Base-by-base conservation (phyloP, 2,888 invertebrate genomes). In the Spisula solida region DNA sequence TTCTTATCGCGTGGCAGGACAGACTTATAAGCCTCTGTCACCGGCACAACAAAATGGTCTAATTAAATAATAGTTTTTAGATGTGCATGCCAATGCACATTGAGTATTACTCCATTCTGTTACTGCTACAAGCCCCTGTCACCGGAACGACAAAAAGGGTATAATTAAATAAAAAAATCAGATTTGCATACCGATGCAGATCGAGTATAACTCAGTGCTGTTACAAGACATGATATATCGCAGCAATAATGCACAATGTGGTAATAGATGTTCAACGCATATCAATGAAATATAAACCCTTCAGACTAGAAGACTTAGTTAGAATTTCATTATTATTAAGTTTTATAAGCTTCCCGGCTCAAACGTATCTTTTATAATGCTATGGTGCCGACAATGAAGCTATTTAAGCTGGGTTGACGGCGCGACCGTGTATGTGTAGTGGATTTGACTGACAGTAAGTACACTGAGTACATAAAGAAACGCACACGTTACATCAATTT, bases 261-360 rank as follows among this genome's bases (percentile, higher is more conserved):
- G 60, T n/a, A 66, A 66, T 66, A 66, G 10, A 66, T 66, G n/a
- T 10, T 5, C 25, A 66, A 6, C 25, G 25, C 60, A 66, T 66
- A 66, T 12, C 25, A 66, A 66, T n/a, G n/a, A 66, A 66, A 66
- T n/a, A 8, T 66, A 66, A 66, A 66, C n/a, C 60, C n/a, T n/a
- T 25, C 60, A 10, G 60, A 66, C 60, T 25, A 0, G 60, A 10
- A 25, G 60, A 66, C 60, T 66, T 66, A 66, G 60, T 66, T 25
- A 12, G 25, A 66, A 66, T n/a, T 66, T 66, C 60, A 66, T 66
- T 66, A 25, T 12, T 25, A 25, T 66, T 66, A 51, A 16, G 16
- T 51, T 51, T 12, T 51, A 51, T 51, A 51, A 51, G 51, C 51
- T 51, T 51, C 14, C 12, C 51, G 51, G 16, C 51, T 51, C 51